A percentile compares a stretch with the other conserved stretches of the same genome.
phyloP scores from a whole-genome alignment of 2,113 vertebrate genomes.

The Tachycineta bicolor region DNA sequence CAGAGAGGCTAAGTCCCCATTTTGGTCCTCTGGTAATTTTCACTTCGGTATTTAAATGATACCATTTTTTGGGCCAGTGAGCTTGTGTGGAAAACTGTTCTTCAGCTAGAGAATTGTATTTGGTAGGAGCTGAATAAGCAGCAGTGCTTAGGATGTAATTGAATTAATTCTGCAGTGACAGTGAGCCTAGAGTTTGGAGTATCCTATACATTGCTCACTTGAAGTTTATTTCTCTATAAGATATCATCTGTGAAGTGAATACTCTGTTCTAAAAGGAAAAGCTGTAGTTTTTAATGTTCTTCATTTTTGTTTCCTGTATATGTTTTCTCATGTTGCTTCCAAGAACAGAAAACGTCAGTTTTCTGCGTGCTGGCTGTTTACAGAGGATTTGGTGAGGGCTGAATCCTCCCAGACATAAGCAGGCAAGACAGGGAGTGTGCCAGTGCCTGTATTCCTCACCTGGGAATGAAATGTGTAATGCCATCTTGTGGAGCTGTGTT shows the following conservation, averaged over 20 bases:
- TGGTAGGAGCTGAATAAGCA: background rate
- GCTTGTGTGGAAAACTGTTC: background rate
- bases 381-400: background rate
- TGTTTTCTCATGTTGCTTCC: background rate
- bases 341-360: background rate
- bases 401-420: background rate
- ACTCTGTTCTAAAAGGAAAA: background rate
- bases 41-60: background rate
- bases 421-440: background rate
- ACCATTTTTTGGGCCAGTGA: background rate
- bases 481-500: conserved; percentile 24
- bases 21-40: background rate
- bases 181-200: background rate
- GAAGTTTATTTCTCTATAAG: background rate
- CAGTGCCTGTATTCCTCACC: background rate
- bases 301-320: background rate
- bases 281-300: fast-evolving
- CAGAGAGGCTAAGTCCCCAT: background rate
- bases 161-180: background rate
- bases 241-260: background rate
- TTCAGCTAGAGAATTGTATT: background rate
- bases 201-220: background rate
- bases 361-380: background rate
- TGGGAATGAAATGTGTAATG: background rate
- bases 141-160: background rate